phyloP scores from a whole-genome alignment of 2,888 invertebrate genomes.

The Entomobrya multifasciata region DNA sequence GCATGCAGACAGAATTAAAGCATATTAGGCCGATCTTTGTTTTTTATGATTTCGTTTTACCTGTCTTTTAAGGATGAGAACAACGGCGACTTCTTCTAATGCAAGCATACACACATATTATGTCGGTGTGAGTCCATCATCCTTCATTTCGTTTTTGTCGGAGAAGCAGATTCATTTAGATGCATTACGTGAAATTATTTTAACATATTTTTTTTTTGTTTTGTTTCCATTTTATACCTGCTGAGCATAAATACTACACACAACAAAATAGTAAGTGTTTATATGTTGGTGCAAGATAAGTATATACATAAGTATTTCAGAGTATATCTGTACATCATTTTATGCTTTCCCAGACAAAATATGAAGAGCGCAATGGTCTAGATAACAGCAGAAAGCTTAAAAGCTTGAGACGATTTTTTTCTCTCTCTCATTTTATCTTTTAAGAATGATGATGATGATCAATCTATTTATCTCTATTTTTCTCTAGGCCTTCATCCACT shows the following conservation, averaged over 20 bases:
- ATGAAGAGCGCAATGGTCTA: conserved; percentile 33
- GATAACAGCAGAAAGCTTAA: conserved; percentile 29
- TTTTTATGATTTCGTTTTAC: too few species aligned
- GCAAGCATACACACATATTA: neutral
- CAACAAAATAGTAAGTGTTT: neutral
- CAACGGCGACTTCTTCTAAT: neutral
- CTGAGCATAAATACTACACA: conserved; percentile 62
- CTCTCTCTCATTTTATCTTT: conserved; percentile 44
- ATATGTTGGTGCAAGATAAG: conserved; percentile 26
- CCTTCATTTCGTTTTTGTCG: conserved; percentile 64
- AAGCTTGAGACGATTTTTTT: conserved; percentile 36
- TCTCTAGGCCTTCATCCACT: conserved; percentile 69
- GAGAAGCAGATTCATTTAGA: conserved; percentile 63
- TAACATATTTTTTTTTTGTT: conserved; percentile 71
- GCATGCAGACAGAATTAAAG: conserved; percentile 11
- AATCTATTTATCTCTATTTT: conserved; percentile 75
- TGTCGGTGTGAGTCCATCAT: conserved; percentile 24
- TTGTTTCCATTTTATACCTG: conserved; percentile 72
- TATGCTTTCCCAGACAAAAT: conserved; percentile 11
- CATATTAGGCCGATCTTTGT: neutral
- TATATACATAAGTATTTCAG: conserved; percentile 27
- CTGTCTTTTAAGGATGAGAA: neutral
- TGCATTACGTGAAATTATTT: conserved; percentile 72
- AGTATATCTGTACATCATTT: neutral
- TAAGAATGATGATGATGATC: conserved; percentile 66